Percentiles rank a stretch among this genome's conserved stretches.
Conservation (phyloP, 2,888 invertebrate species). For the Vanessa cardui region DNA sequence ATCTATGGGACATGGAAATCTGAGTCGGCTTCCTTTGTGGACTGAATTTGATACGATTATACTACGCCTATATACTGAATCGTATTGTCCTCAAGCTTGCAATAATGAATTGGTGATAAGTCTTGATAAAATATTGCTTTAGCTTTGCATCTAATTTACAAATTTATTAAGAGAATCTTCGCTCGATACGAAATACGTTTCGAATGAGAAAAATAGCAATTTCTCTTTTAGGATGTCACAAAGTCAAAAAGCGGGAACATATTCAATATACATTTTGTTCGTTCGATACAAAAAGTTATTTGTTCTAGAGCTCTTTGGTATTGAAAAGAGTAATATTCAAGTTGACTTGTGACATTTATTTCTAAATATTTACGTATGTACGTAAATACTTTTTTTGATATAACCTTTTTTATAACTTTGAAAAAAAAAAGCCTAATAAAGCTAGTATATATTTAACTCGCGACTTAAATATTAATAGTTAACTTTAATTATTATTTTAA, state of each 20-base stretch:
- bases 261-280: neutral
- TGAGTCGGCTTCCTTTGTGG: conserved; percentile 38
- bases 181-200: neutral
- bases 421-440: too few species aligned
- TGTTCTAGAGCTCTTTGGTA: too few species aligned
- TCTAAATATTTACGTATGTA: too few species aligned
- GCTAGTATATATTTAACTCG: too few species aligned
- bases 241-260: neutral
- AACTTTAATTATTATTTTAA: too few species aligned
- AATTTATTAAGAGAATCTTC: neutral
- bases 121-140: conserved; percentile 8
- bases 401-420: too few species aligned
- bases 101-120: conserved; percentile 6
- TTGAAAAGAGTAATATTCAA: too few species aligned
- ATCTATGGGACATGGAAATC: conserved; percentile 41
- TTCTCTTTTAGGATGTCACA: neutral
- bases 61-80: conserved; percentile 14
- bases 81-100: conserved; percentile 13
- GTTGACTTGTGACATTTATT: too few species aligned
- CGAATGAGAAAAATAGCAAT: neutral
- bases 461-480: too few species aligned
- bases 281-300: too few species aligned
- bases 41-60: conserved; percentile 26
- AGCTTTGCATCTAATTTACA: conserved; percentile 5
- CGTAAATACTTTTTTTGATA: too few species aligned